phyloP scores from a whole-genome alignment of 2,888 invertebrate species.

The Lepeophtheirus nordmannii region DNA sequence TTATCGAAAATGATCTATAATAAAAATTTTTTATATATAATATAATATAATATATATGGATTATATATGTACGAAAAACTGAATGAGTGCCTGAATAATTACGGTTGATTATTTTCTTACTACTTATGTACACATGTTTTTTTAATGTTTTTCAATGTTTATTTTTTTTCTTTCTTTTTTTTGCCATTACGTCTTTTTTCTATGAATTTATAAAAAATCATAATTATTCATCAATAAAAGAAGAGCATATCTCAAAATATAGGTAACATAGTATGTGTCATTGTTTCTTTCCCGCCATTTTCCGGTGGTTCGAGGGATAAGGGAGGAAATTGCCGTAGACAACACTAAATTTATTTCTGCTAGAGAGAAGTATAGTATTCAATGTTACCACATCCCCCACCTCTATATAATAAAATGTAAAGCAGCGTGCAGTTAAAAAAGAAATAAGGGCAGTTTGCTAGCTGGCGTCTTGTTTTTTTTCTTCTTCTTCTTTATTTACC shows the following conservation, averaged over 20 bases:
- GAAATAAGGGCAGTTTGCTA: too few species aligned
- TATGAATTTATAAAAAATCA: background rate
- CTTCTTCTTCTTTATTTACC: too few species aligned
- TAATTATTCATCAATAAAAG: background rate
- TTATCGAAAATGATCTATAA: background rate
- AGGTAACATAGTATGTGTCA: background rate
- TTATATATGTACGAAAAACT: background rate
- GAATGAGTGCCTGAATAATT: background rate
- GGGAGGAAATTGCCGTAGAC: background rate
- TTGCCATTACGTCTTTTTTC: background rate
- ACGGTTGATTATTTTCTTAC: background rate
- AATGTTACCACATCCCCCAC: too few species aligned
- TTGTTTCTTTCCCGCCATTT: conserved; percentile 7
- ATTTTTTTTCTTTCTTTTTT: background rate
- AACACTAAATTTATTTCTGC: background rate
- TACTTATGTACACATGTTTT: background rate
- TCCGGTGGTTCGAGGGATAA: background rate
- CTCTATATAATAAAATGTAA: too few species aligned
- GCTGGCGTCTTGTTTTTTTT: too few species aligned
- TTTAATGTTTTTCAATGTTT: conserved; percentile 1
- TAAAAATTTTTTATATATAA: background rate
- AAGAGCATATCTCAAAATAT: background rate
- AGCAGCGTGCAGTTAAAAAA: too few species aligned
- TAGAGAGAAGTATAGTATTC: background rate
- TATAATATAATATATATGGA: too few species aligned